Evolutionary conservation across 2,113 vertebrate species (phyloP).

Genomic region (Thunnus thynnus): DNA sequence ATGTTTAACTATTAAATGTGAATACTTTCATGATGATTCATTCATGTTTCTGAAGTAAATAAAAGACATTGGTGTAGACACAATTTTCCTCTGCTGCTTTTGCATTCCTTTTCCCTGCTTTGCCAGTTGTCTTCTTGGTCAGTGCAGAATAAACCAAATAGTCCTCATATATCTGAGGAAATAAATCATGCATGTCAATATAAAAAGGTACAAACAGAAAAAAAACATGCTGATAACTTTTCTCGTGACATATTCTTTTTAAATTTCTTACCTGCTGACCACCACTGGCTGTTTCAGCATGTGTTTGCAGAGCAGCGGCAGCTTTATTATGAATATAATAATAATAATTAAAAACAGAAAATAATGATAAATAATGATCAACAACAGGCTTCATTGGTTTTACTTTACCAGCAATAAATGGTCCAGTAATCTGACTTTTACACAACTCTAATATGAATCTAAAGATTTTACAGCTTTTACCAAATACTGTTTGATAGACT

Average conservation of each 20-base stretch:
- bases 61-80: background rate
- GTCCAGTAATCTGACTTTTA: too few relatives aligned
- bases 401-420: too few relatives aligned
- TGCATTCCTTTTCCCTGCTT: background rate
- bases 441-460: too few relatives aligned
- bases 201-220: background rate
- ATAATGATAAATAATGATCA: too few relatives aligned
- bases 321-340: too few relatives aligned
- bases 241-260: background rate
- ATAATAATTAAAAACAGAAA: too few relatives aligned
- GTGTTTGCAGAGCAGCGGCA: background rate
- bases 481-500: too few relatives aligned
- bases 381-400: too few relatives aligned
- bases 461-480: too few relatives aligned
- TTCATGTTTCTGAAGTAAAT: too few relatives aligned
- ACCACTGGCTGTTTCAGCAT: background rate
- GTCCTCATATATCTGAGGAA: slow-evolving; percentile 27
- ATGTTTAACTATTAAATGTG: too few relatives aligned
- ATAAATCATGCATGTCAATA: background rate
- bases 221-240: background rate
- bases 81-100: background rate
- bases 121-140: rapidly evolving
- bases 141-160: slow-evolving; percentile 29
- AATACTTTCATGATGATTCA: too few relatives aligned
- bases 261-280: background rate